A percentile compares a stretch with the other conserved stretches of the same genome.
Evolutionary conservation across 2,888 invertebrate genomes (phyloP).

Genomic region (Protonemura montana): DNA sequence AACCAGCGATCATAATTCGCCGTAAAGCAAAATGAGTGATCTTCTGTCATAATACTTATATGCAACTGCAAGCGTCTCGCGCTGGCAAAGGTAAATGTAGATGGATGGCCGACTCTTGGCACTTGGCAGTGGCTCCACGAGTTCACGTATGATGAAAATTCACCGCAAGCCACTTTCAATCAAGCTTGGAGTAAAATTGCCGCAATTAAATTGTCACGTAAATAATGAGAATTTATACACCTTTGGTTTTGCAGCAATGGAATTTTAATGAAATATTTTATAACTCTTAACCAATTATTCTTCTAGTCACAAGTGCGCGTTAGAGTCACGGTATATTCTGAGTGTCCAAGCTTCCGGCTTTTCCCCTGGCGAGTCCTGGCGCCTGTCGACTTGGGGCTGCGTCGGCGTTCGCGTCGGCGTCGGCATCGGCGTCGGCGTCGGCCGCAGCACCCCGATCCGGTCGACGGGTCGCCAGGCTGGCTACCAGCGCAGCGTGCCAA

Average conservation of each 20-base stretch:
- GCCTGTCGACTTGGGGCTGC: background rate
- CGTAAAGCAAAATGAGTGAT: background rate
- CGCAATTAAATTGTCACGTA: constrained; percentile 42
- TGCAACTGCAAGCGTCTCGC: background rate
- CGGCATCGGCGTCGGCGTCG: constrained; percentile 21
- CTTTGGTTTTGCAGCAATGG: constrained; percentile 21
- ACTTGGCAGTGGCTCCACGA: too few relatives aligned
- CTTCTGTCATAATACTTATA: background rate
- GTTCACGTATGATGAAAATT: background rate
- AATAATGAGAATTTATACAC: constrained; percentile 39
- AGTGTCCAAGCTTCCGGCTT: background rate
- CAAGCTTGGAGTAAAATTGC: constrained; percentile 34
- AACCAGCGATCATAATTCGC: background rate
- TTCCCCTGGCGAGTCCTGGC: background rate
- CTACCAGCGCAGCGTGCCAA: constrained; percentile 37
- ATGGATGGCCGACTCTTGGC: background rate
- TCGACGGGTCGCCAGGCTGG: constrained; percentile 41
- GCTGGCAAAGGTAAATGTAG: background rate
- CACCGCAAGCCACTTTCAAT: constrained; percentile 38
- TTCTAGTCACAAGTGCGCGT: background rate
- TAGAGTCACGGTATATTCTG: background rate
- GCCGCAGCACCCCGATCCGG: constrained; percentile 16
- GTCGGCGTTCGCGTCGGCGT: constrained; percentile 8
- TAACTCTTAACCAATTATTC: constrained; percentile 33
- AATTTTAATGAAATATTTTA: constrained; percentile 37